phyloP scores from a whole-genome alignment of 1,140 invertebrate genomes.

The Carposina sasakii region DNA sequence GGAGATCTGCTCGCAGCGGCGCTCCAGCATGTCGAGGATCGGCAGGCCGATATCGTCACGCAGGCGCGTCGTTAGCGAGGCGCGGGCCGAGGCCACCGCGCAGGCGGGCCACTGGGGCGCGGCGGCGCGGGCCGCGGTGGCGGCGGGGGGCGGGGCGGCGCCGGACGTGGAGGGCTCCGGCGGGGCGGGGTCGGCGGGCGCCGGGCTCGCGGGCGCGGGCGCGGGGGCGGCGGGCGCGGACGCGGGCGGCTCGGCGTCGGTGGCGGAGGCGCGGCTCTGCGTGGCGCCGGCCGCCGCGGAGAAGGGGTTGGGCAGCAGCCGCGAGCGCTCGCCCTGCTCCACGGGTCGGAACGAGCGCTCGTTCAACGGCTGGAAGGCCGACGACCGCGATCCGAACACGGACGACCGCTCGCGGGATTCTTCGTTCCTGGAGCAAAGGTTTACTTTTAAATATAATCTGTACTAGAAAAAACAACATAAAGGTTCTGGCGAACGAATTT shows the following conservation, averaged over 20 bases:
- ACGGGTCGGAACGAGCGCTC: conserved; percentile 41
- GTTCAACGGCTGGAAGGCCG: conserved; percentile 56
- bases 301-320: conserved; percentile 59
- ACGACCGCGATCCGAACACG: conserved; percentile 48
- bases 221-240: conserved; percentile 45
- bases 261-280: conserved; percentile 24
- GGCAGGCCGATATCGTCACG: neutral
- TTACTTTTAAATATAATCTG: conserved; percentile 9
- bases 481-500: neutral
- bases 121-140: conserved; percentile 13
- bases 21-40: neutral
- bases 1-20: conserved; percentile 21
- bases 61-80: neutral
- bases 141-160: conserved; percentile 31
- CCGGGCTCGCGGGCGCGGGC: conserved; percentile 44
- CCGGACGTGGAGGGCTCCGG: conserved; percentile 21
- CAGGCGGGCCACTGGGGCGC: conserved; percentile 2
- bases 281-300: conserved; percentile 36
- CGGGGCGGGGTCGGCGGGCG: no score
- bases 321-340: conserved; percentile 37
- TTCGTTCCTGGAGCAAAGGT: conserved; percentile 33
- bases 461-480: no score
- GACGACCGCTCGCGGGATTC: conserved; percentile 34
- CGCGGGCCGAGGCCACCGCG: conserved; percentile 4
- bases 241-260: conserved; percentile 20